Percentiles rank a stretch among this genome's conserved stretches.
Conservation (phyloP, 2,113 vertebrate species). For the Uria lomvia region DNA sequence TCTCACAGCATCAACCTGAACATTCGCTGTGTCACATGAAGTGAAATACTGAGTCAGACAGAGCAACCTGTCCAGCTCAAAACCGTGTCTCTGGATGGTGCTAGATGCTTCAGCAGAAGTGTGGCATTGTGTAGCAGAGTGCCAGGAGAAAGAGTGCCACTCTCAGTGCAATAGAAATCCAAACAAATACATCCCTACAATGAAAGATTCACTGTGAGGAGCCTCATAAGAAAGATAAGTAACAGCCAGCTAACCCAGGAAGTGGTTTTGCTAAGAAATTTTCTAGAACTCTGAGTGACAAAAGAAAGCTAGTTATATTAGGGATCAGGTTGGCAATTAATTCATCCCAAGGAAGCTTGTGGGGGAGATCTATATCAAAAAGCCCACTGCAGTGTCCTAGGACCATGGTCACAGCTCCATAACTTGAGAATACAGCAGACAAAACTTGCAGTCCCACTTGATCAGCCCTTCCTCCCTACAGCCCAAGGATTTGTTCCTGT, state of each 20-base stretch:
- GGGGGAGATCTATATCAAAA: background rate
- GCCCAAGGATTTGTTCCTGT: background rate
- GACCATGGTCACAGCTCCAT: fast-evolving
- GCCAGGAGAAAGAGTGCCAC: background rate
- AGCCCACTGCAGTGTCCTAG: background rate
- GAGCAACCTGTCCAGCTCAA: fast-evolving
- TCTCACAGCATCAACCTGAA: background rate
- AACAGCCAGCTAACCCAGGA: background rate
- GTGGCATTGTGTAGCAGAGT: background rate
- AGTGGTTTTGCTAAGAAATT: background rate
- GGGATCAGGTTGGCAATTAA: background rate
- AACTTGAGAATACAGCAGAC: background rate
- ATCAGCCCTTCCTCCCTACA: background rate
- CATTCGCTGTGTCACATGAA: background rate
- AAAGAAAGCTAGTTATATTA: background rate
- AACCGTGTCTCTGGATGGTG: fast-evolving
- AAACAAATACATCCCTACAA: background rate
- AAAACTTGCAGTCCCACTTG: background rate
- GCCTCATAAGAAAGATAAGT: background rate
- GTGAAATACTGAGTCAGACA: background rate
- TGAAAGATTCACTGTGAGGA: background rate
- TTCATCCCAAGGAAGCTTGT: background rate
- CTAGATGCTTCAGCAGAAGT: background rate
- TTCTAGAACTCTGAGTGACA: background rate
- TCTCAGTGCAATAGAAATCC: background rate